A percentile compares a stretch with the other conserved stretches of the same genome.
phyloP scores from a whole-genome alignment of 1,140 invertebrate species.

The Saccostrea glomerata region DNA sequence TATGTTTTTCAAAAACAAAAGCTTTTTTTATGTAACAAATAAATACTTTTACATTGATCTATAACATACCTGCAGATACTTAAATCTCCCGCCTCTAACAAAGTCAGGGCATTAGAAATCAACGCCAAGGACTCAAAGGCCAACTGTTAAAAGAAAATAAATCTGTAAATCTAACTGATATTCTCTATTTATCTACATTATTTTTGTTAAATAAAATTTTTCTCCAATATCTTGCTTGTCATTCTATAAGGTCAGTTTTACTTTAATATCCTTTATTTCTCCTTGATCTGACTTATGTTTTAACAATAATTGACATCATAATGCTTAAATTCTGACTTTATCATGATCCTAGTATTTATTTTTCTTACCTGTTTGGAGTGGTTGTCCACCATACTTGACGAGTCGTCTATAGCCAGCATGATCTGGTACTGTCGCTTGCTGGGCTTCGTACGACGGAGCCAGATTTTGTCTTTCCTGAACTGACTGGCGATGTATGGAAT shows the following conservation, averaged over 20 bases:
- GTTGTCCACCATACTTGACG: slow-evolving; percentile 85
- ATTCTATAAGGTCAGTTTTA: too few species aligned
- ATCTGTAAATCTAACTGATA: background rate
- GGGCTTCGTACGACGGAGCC: slow-evolving; percentile 96
- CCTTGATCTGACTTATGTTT: too few species aligned
- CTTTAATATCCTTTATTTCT: too few species aligned
- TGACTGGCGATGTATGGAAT: slow-evolving; percentile 99
- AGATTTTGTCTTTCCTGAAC: slow-evolving; percentile 99
- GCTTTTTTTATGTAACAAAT: too few species aligned
- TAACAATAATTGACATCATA: too few species aligned
- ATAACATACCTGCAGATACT: slow-evolving; percentile 89
- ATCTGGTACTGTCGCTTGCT: slow-evolving; percentile 98
- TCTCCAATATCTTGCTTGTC: too few species aligned
- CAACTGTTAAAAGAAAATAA: slow-evolving; percentile 80
- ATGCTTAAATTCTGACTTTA: too few species aligned
- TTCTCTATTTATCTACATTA: too few species aligned
- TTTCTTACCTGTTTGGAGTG: slow-evolving; percentile 80
- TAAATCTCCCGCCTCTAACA: slow-evolving; percentile 96
- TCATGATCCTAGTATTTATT: too few species aligned
- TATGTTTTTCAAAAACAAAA: too few species aligned
- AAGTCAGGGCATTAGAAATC: slow-evolving; percentile 93
- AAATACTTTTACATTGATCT: background rate
- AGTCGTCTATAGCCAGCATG: slow-evolving; percentile 96
- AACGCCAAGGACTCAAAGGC: slow-evolving; percentile 96
- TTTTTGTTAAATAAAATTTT: too few species aligned